A percentile compares a stretch with the other conserved stretches of the same genome.
phyloP scores from a whole-genome alignment of 2,888 invertebrate species.

The Ennomos fuscantarius region DNA sequence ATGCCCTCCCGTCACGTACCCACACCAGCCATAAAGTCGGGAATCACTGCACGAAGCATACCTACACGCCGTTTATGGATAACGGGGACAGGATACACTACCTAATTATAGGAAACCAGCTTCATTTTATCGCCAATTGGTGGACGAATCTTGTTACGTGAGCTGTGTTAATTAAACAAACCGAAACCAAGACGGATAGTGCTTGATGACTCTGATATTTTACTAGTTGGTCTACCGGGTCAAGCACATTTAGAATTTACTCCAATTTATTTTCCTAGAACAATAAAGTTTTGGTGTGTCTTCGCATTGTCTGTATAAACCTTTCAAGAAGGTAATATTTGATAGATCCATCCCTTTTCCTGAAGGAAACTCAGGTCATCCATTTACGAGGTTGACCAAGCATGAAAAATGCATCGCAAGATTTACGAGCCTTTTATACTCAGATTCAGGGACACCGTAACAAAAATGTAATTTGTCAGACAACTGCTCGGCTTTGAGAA shows the following conservation, averaged over 20 bases:
- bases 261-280: background rate
- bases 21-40: constrained; percentile 52
- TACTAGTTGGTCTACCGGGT: constrained; percentile 13
- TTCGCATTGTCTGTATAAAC: background rate
- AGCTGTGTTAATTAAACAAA: constrained; percentile 32
- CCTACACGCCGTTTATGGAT: constrained; percentile 55
- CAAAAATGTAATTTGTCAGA: constrained; percentile 67
- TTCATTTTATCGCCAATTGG: constrained; percentile 48
- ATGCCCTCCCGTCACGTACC: constrained; percentile 49
- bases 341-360: constrained; percentile 21
- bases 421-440: constrained; percentile 65
- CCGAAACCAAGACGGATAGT: constrained; percentile 21
- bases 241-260: background rate
- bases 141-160: constrained; percentile 48
- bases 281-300: background rate
- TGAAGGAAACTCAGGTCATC: constrained; percentile 47
- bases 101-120: constrained; percentile 54
- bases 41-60: constrained; percentile 53
- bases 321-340: constrained; percentile 13
- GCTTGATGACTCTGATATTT: constrained; percentile 23
- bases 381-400: constrained; percentile 63
- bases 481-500: constrained; percentile 46
- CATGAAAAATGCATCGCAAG: constrained; percentile 68
- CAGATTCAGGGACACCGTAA: constrained; percentile 59
- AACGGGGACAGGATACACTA: constrained; percentile 53